Percentiles rank a stretch among this genome's conserved stretches.
Evolutionary conservation across 2,113 vertebrate species (phyloP).

Genomic region (Pholis gunnellus): DNA sequence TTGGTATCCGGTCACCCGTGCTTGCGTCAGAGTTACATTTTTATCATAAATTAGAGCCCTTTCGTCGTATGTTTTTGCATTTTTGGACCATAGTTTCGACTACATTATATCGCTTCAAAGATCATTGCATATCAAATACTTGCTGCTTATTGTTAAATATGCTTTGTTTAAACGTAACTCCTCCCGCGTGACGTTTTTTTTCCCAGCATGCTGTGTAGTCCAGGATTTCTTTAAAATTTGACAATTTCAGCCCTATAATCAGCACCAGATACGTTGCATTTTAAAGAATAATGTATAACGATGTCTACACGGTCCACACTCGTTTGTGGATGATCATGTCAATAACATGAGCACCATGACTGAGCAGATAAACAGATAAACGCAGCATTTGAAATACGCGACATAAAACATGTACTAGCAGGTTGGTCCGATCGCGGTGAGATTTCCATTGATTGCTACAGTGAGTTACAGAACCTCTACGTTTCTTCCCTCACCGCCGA

Average conservation of each 20-base stretch:
- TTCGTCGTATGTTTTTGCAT: no score
- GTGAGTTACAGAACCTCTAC: slow-evolving; percentile 78
- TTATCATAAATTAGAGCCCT: neutral
- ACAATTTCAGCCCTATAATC: no score
- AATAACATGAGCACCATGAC: accelerated
- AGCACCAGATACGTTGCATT: accelerated
- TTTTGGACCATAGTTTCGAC: accelerated
- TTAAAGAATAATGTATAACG: accelerated
- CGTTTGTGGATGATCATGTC: accelerated
- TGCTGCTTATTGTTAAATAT: neutral
- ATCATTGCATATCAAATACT: neutral
- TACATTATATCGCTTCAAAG: accelerated
- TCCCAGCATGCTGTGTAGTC: slow-evolving; percentile 49
- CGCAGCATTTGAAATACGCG: accelerated
- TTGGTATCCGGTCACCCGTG: neutral
- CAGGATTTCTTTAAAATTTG: accelerated
- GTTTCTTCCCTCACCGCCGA: slow-evolving; percentile 74
- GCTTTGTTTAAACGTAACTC: neutral
- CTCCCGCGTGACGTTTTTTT: neutral
- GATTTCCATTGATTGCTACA: slow-evolving; percentile 79
- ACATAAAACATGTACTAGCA: accelerated
- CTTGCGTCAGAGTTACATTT: neutral
- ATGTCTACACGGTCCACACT: accelerated
- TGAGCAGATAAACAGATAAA: accelerated
- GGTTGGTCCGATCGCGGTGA: slow-evolving; percentile 75